Conservation (phyloP, 1,140 invertebrate genomes). For the Limonius californicus region DNA sequence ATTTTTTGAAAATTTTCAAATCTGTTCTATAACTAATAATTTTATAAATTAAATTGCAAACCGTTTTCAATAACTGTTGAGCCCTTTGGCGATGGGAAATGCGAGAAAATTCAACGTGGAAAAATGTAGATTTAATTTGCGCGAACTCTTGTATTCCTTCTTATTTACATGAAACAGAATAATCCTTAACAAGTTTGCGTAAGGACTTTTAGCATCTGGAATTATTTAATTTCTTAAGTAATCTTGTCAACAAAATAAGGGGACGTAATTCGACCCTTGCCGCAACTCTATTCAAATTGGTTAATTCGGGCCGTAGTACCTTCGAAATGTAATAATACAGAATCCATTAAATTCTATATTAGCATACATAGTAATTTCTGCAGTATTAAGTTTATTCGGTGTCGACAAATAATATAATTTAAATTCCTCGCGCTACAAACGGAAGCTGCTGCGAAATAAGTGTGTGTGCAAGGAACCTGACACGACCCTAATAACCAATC, state of each 20-base stretch:
- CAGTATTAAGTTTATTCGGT: constrained; percentile 20
- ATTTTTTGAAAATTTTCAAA: too few relatives aligned
- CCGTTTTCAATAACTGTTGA: too few relatives aligned
- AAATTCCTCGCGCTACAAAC: not conserved
- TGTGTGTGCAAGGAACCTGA: not conserved
- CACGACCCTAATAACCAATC: not conserved
- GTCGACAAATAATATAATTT: constrained; percentile 15
- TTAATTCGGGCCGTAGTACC: constrained; percentile 39
- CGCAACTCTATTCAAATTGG: constrained; percentile 41
- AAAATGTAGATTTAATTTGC: not conserved
- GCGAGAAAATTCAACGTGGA: too few relatives aligned
- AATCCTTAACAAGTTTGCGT: constrained; percentile 2
- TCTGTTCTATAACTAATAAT: too few relatives aligned
- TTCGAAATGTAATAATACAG: constrained; percentile 42
- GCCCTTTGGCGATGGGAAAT: too few relatives aligned
- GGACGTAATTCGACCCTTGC: constrained; percentile 12
- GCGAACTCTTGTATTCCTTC: not conserved
- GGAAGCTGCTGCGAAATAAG: not conserved
- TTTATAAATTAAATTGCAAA: too few relatives aligned
- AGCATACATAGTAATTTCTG: constrained; percentile 36
- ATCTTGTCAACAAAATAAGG: constrained; percentile 15
- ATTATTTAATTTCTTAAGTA: constrained; percentile 24
- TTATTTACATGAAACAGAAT: not conserved
- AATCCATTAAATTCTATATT: constrained; percentile 45
- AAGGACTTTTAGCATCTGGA: constrained; percentile 14